Percentiles rank a stretch among this genome's conserved stretches.
These are phyloP conservation scores for Phataginus tetradactyla DNA, from an alignment of 2,797 vertebrate genomes.

Conservation along the genomic window DNA sequence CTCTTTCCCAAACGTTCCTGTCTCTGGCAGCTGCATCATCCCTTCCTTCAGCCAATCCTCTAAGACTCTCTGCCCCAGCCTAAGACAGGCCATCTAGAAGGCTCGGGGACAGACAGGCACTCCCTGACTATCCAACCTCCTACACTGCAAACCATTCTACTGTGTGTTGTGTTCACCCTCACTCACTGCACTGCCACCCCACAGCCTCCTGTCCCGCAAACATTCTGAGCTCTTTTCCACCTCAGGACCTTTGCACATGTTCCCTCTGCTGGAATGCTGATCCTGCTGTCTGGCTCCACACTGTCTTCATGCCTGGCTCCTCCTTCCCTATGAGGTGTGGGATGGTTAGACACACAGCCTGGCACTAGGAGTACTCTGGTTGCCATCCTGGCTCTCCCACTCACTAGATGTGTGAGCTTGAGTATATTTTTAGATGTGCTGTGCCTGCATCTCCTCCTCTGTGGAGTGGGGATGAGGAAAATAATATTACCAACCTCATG, in stretches of 20 bases:
- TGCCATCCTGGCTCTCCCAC: not conserved
- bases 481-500: not conserved
- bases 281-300: not conserved
- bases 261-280: not conserved
- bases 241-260: not conserved
- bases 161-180: rapidly evolving
- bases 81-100: not conserved
- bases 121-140: not conserved
- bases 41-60: not conserved
- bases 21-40: not conserved
- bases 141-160: not conserved
- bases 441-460: not conserved
- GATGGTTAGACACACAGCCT: not conserved
- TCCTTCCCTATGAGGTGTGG: not conserved
- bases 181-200: not conserved
- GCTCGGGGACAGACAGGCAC: not conserved
- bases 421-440: not conserved
- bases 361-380: not conserved
- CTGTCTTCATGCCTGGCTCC: not conserved
- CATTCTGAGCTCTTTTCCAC: not conserved
- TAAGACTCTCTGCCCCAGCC: not conserved
- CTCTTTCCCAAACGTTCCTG: not conserved
- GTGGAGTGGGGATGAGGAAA: not conserved
- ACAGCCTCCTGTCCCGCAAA: not conserved
- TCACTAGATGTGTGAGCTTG: not conserved